phyloP scores from a whole-genome alignment of 1,140 invertebrate genomes.

The Branchinecta lynchi region DNA sequence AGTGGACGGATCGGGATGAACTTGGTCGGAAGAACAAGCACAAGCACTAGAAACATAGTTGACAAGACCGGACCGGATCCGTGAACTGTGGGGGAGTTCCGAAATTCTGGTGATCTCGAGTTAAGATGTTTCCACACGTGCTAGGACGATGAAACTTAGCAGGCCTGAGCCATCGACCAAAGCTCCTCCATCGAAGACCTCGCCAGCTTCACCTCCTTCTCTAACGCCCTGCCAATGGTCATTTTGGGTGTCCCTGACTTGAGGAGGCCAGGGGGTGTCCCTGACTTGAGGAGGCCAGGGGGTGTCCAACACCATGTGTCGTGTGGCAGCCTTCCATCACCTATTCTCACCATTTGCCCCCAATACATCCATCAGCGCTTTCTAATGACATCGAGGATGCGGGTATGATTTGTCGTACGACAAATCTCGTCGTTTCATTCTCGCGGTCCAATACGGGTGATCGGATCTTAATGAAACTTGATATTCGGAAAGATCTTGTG shows the following conservation, averaged over 20 bases:
- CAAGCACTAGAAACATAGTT: too few relatives aligned
- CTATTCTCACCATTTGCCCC: slow-evolving; percentile 1
- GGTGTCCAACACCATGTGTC: slow-evolving; percentile 1
- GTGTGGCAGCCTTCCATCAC: slow-evolving; percentile 4
- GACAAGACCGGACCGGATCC: too few relatives aligned
- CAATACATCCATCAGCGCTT: slow-evolving; percentile 1
- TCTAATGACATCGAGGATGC: slow-evolving; percentile 1
- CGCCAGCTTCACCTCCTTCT: slow-evolving; percentile 8
- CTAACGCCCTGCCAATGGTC: slow-evolving; percentile 4
- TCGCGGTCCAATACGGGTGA: too few relatives aligned
- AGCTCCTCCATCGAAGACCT: slow-evolving; percentile 8
- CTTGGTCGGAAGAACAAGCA: too few relatives aligned
- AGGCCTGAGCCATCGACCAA: neutral
- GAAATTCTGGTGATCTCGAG: too few relatives aligned
- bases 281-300: neutral
- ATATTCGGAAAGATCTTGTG: too few relatives aligned
- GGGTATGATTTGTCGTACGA: slow-evolving; percentile 5
- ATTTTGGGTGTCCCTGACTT: slow-evolving; percentile 3
- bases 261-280: too few relatives aligned
- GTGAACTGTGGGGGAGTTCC: too few relatives aligned
- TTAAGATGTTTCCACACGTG: too few relatives aligned
- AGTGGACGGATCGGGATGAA: too few relatives aligned
- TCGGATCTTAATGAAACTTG: too few relatives aligned
- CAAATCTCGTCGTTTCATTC: neutral
- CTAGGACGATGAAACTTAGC: too few relatives aligned